phyloP scores from a whole-genome alignment of 1,140 invertebrate species.

The Drosophila micromelanica region DNA sequence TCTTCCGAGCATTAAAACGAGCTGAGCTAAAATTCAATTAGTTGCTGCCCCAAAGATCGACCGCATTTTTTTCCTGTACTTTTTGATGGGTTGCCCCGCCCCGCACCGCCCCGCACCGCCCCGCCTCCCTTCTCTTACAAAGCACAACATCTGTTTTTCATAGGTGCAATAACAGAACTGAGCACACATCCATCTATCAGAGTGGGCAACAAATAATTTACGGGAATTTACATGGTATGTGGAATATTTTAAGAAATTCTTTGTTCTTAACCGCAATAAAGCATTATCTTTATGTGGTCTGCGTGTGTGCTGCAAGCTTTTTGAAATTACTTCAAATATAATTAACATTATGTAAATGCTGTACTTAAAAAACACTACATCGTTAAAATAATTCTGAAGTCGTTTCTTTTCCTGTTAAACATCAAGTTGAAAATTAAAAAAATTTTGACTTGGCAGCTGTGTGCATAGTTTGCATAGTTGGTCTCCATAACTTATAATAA shows the following conservation, averaged over 20 bases:
- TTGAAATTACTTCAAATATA: neutral
- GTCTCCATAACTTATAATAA: no score
- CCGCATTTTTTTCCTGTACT: conserved; percentile 26
- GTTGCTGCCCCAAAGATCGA: conserved; percentile 2
- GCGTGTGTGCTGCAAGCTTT: neutral
- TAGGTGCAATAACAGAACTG: conserved; percentile 42
- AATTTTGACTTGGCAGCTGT: no score
- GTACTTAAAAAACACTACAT: neutral
- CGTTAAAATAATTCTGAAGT: no score
- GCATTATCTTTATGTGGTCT: neutral
- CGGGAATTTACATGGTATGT: conserved; percentile 27
- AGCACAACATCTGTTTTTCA: conserved; percentile 52
- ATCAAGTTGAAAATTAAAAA: no score
- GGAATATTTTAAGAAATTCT: conserved; percentile 39
- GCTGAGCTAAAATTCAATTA: conserved; percentile 66
- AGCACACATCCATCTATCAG: conserved; percentile 34
- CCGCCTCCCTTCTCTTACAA: no score
- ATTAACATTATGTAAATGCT: neutral
- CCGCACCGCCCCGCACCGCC: neutral
- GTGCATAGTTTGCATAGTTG: no score
- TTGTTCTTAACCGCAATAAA: conserved; percentile 55
- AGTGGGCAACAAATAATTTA: conserved; percentile 28
- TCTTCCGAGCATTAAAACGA: conserved; percentile 26
- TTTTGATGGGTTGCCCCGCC: conserved; percentile 41
- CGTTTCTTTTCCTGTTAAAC: no score